Percentiles rank a stretch among this genome's conserved stretches.
Evolutionary conservation across 1,140 invertebrate species (phyloP).

Genomic region (Gyrodactylus bullatarudis): DNA sequence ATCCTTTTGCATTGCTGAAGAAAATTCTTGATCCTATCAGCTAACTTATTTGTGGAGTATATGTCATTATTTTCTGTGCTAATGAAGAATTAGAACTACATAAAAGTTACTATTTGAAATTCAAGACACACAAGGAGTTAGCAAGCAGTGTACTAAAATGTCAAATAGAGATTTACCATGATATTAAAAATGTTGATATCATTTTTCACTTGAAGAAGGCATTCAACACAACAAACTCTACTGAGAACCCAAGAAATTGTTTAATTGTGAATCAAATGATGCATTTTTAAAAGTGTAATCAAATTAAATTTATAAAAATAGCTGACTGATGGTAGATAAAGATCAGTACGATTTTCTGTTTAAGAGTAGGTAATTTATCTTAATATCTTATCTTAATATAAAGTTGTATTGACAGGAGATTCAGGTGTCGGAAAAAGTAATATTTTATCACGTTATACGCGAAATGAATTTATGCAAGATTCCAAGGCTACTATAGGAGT

Average conservation of each 20-base stretch:
- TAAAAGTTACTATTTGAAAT: not conserved
- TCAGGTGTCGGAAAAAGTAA: conserved; percentile 10
- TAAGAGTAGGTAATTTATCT: not conserved
- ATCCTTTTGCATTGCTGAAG: not conserved
- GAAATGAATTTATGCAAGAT: conserved; percentile 9
- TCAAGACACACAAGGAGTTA: not conserved
- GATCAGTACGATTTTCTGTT: not conserved
- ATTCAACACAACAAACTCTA: not conserved
- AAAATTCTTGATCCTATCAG: not conserved
- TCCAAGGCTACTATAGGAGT: conserved; percentile 10
- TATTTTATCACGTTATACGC: conserved; percentile 8
- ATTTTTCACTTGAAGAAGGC: not conserved
- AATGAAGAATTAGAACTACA: too few relatives aligned
- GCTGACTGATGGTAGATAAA: too few relatives aligned
- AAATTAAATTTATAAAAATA: too few relatives aligned
- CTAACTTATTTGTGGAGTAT: not conserved
- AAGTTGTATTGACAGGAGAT: conserved; percentile 10
- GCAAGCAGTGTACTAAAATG: not conserved
- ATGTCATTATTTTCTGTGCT: not conserved
- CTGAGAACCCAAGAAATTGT: too few relatives aligned
- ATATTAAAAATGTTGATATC: not conserved
- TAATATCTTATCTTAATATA: not conserved
- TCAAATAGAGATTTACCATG: not conserved
- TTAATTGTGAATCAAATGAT: too few relatives aligned
- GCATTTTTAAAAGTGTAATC: too few relatives aligned